Base-by-base conservation (phyloP, 1,140 invertebrate species). In the Eriocheir sinensis region DNA sequence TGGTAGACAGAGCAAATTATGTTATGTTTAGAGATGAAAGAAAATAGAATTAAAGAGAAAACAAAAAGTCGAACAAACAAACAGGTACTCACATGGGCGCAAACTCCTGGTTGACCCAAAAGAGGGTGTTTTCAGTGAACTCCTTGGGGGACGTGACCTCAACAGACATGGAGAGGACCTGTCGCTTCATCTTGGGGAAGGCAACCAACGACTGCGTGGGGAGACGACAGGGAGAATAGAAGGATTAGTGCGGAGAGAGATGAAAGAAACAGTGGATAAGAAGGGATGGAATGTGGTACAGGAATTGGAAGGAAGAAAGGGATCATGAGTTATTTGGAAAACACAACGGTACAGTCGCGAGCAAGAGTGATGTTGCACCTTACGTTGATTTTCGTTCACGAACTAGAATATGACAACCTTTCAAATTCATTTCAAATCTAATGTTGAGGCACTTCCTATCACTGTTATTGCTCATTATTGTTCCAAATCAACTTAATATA, bases 81-180 rank as follows among this genome's bases (percentile, higher is more conserved):
- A 53, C 41, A 9, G 97, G 41, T 60, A 94, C 95, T 94, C 48
- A 96, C 95, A 98, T 97, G 92, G 98, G 97, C 88, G 98, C 98
- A 97, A 99, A 99, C 96, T 99, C 98, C 96, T 99, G 99, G 97
- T 99, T 99, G 12, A 99, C 98, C 98, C 98, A 99, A 97, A 99
- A 99, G 95, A 98, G 97, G 6, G 99, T 99, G 96, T 98, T 98
- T 96, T 99, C 98, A 21, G 97, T 97, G 97, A 99, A 99, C 96
- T 99, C 99, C 97, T 99, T 99, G 0, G 98, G 98, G 95, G 98
- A 98, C 96, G 98, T 98, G 17, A 98, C 98, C 96, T 97, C 97
- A 0, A 98, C 98, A 89, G 98, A 97, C 96, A 98, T 98, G 40
- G 98, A 97, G 89, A 99, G 96, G 17, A 99, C 97, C 97, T 99